phyloP scores from a whole-genome alignment of 2,888 invertebrate species.

The Lasius platythorax region DNA sequence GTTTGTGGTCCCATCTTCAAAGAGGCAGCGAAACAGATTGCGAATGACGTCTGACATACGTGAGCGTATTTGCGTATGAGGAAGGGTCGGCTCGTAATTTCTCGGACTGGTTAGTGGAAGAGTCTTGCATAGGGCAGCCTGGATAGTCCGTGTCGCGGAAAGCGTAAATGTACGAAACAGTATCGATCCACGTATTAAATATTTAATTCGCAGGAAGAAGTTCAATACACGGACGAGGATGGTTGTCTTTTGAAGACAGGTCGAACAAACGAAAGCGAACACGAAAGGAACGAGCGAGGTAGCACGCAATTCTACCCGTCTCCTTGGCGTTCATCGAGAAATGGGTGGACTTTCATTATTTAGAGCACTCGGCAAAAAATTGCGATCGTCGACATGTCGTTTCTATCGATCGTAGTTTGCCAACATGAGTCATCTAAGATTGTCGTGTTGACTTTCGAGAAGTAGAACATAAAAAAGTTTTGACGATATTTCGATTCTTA shows the following conservation, averaged over 20 bases:
- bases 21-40: conserved; percentile 69
- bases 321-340: conserved; percentile 64
- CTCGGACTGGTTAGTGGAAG: conserved; percentile 72
- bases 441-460: conserved; percentile 20
- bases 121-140: conserved; percentile 74
- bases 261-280: conserved; percentile 66
- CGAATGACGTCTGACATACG: conserved; percentile 74
- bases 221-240: conserved; percentile 79
- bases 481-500: background rate
- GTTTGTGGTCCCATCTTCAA: conserved; percentile 63
- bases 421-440: conserved; percentile 52
- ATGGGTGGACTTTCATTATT: conserved; percentile 71
- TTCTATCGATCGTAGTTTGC: conserved; percentile 69
- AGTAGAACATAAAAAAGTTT: background rate
- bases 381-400: conserved; percentile 70
- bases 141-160: conserved; percentile 67
- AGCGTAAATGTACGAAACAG: conserved; percentile 64
- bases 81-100: conserved; percentile 69
- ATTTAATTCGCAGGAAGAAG: conserved; percentile 81
- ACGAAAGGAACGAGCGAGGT: conserved; percentile 59
- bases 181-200: conserved; percentile 81
- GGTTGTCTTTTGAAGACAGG: conserved; percentile 76
- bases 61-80: conserved; percentile 72
- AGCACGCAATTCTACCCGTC: conserved; percentile 71
- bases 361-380: conserved; percentile 71